phyloP scores from a whole-genome alignment of 2,113 vertebrate genomes.

The Gymnobelideus leadbeateri region DNA sequence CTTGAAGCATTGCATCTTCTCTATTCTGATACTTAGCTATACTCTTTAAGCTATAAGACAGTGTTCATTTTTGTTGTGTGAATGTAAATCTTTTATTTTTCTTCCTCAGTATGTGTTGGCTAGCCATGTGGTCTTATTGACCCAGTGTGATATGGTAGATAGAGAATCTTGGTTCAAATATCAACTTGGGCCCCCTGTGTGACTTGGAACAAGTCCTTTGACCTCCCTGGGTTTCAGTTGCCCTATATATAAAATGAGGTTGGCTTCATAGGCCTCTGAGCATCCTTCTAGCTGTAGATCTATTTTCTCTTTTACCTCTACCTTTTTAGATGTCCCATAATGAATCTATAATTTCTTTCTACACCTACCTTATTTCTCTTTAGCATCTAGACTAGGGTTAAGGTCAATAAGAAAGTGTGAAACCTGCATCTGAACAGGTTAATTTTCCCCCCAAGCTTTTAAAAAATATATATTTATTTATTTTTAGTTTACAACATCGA shows the following conservation, averaged over 20 bases:
- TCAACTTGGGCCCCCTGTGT: not conserved
- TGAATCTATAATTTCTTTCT: not conserved
- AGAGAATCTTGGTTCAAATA: not conserved
- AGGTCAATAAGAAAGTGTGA: not conserved
- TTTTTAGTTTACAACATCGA: too few species aligned
- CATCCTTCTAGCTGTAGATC: not conserved
- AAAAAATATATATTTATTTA: too few species aligned
- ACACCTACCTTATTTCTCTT: not conserved
- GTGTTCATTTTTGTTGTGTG: not conserved
- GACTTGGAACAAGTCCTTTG: not conserved
- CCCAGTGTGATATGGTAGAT: not conserved
- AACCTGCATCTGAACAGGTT: not conserved
- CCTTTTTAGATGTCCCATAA: not conserved
- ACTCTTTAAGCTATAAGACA: not conserved
- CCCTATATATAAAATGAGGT: not conserved
- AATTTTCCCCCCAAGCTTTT: not conserved
- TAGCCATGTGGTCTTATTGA: conserved; percentile 34
- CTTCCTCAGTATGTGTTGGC: accelerated
- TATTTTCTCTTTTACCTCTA: not conserved
- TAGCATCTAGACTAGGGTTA: not conserved
- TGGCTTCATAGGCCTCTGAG: not conserved
- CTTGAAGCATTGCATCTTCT: not conserved
- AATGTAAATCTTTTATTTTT: not conserved
- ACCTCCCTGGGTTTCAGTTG: not conserved
- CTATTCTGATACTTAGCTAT: not conserved